Conservation (phyloP, 2,888 invertebrate species). For the Parelbella ahira region DNA sequence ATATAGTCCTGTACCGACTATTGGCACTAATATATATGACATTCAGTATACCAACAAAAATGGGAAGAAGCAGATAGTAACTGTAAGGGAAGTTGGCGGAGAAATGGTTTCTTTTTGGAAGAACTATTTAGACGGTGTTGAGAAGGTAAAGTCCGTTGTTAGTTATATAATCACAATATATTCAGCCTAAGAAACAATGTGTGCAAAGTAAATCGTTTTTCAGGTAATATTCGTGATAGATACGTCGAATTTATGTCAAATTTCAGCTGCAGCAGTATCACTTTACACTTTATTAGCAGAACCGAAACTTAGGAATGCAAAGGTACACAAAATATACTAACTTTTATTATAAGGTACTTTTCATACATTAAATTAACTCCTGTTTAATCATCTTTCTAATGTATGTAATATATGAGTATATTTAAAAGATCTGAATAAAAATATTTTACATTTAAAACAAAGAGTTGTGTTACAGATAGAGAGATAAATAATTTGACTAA, state of each 20-base stretch:
- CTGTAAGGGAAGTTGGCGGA: slow-evolving; percentile 88
- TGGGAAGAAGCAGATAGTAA: slow-evolving; percentile 75
- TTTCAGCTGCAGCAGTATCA: slow-evolving; percentile 90
- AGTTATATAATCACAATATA: too few species aligned
- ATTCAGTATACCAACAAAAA: slow-evolving; percentile 74
- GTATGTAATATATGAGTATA: too few species aligned
- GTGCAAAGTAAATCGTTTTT: too few species aligned
- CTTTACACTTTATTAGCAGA: slow-evolving; percentile 88
- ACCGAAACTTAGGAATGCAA: slow-evolving; percentile 83
- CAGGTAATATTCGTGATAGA: slow-evolving; percentile 90
- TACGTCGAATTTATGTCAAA: slow-evolving; percentile 91
- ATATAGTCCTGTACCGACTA: slow-evolving; percentile 88
- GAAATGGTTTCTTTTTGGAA: slow-evolving; percentile 91
- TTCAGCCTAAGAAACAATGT: too few species aligned
- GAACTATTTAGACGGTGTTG: slow-evolving; percentile 84
- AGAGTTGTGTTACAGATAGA: too few species aligned
- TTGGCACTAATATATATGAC: slow-evolving; percentile 88
- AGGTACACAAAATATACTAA: slow-evolving; percentile 72
- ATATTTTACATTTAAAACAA: too few species aligned
- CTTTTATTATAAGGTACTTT: too few species aligned
- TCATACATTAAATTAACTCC: too few species aligned
- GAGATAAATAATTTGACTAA: too few species aligned
- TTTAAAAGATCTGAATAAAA: too few species aligned
- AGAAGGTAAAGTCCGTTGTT: too few species aligned
- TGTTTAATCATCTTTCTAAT: too few species aligned